Base-by-base conservation (phyloP, 2,888 invertebrate genomes). In the Anoplius nigerrimus region DNA sequence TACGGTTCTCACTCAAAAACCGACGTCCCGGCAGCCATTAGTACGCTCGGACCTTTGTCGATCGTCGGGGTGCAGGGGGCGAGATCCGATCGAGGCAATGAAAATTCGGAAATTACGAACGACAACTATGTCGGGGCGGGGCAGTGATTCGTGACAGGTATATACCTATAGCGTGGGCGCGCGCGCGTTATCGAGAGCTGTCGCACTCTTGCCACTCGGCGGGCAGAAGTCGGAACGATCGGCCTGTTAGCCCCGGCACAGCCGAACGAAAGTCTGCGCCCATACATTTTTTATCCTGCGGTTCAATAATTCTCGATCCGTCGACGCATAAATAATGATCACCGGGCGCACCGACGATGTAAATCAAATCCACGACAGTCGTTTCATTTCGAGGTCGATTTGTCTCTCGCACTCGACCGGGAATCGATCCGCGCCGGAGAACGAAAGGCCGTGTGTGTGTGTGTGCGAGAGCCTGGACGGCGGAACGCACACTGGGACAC, bases 311-410 rank as follows among this genome's bases (percentile, higher is more conserved):
- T 80, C 78, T 55, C 73, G 80, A 78, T 78, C 70, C 71, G 71
- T 75, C 75, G 72, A 76, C 78, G 79, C 80, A 79, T 79, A 79
- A 79, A 79, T 79, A 79, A 79, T 79, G 78, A 79, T 20, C 52
- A 24, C 21, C 58, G 62, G 48, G 22, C 61, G 62, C 43, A 73
- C 53, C 68, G 61, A 65, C 62, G 67, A 62, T 71, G 79, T 79
- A 79, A 79, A 80, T 79, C 79, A 79, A 80, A 79, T 74, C 74
- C 71, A 80, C 79, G 79, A 79, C 79, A 76, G 78, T 70, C 80
- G 78, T 79, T 79, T 79, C 79, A 79, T 80, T 79, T 79, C 78
- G 80, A 72, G 80, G 78, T 79, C 79, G 80, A 79, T 79, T 79
- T 79, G 80, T 79, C 80, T 79, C 78, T 65, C 79, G 71, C 71